These are phyloP conservation scores for Trypoxylus dichotomus DNA, from an alignment of 1,140 invertebrate species.

Conservation along the genomic window DNA sequence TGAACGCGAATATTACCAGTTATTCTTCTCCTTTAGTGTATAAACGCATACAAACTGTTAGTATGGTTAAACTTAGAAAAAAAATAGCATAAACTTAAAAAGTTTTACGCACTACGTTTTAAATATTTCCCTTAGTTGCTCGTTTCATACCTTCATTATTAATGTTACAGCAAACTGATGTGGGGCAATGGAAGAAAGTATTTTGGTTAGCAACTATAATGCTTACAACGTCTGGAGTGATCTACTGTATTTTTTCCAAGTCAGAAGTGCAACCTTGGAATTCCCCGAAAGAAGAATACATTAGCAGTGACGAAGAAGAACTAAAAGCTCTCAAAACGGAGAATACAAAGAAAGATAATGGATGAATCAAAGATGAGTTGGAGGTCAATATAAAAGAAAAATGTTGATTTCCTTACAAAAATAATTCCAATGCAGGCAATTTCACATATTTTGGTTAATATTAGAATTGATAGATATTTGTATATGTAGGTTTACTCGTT, in stretches of 20 bases:
- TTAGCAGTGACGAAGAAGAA: background rate
- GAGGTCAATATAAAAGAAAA: background rate
- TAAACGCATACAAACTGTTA: too few species aligned
- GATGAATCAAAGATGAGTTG: background rate
- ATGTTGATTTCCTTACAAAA: background rate
- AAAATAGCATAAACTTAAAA: too few species aligned
- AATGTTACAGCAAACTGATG: constrained; percentile 63
- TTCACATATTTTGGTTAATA: too few species aligned
- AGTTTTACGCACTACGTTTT: background rate
- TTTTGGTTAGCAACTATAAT: constrained; percentile 62
- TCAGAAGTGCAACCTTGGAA: constrained; percentile 69
- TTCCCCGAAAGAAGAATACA: constrained; percentile 40
- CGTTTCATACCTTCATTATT: background rate
- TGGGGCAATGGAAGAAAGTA: constrained; percentile 67
- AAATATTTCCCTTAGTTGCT: background rate
- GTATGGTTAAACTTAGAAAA: too few species aligned
- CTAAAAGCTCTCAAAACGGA: background rate
- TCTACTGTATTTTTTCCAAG: constrained; percentile 61
- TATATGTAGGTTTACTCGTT: too few species aligned
- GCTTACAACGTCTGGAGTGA: constrained; percentile 57
- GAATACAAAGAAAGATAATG: background rate
- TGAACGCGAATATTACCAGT: too few species aligned
- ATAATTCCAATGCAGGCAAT: too few species aligned
- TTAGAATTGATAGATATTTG: too few species aligned
- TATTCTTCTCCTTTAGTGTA: too few species aligned